Evolutionary conservation across 2,797 vertebrate species (phyloP), one percentile per base, ranked within the genome.

Genomic region (Sebastiscus albofasciatus): DNA sequence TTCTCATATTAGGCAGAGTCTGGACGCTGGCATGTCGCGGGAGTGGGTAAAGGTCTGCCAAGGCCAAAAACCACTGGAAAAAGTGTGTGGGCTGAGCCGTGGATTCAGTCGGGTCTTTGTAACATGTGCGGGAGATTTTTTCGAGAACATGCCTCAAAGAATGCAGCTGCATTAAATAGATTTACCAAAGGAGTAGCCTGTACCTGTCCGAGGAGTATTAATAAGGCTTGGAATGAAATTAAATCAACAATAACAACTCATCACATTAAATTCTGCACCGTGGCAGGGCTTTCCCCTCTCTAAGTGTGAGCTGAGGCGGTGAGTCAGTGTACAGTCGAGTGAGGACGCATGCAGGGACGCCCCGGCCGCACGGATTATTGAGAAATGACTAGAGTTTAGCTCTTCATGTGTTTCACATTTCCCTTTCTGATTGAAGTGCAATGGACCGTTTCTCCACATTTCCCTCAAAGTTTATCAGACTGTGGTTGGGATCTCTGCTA

Each of bases 51-150:
- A 90, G 90, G 89, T 87, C 88, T 92, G 93, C 92, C 94, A 91
- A 93, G 90, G 92, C 93, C 90, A 92, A 83, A 93, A 93, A 92
- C 88, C 90, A 90, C 93, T 94, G 94, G 92, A 94, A 94, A 94
- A 94, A 93, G 89, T 93, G 90, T 93, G 93, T 93, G 92, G 94
- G 92, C 90, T 86, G 87, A 87, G 87, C 85, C 58, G 31, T 70
- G 79, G 92, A 87, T 90, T 94, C 88, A 92, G 90, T 93, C 81
- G 68, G 83, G 82, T 86, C 93, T 93, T 93, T 92, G 87, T 93
- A 92, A 90, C 90, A 85, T 90, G 85, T 90, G 91, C 86, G 42
- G 81, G 59, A 80, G 83, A 76, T 87, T 87, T 91, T 87, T 89
- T 75, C 36, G 22, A 82, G 89, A 94, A 92, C 92, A 92, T 90